These are phyloP conservation scores for Falco novaeseelandiae DNA, from an alignment of 2,797 vertebrate species.

Conservation along the genomic window DNA sequence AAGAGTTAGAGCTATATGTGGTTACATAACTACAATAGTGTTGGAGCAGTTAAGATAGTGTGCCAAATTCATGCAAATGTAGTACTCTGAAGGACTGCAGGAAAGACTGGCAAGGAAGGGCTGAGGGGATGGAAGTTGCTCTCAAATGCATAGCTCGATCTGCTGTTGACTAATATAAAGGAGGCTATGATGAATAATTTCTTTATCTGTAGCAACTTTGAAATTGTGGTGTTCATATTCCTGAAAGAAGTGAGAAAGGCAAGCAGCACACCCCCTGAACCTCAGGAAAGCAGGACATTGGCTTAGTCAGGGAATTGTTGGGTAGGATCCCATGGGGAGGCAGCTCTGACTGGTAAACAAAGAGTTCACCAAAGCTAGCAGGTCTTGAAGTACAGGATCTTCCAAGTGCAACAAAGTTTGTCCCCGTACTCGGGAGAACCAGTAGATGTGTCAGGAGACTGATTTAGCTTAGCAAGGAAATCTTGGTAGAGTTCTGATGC, in stretches of 20 bases:
- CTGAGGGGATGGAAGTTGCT: not conserved
- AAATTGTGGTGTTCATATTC: not conserved
- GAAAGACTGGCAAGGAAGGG: not conserved
- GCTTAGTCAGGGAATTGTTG: not conserved
- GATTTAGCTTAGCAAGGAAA: not conserved
- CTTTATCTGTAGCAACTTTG: not conserved
- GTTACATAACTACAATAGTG: not conserved
- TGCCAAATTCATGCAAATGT: not conserved
- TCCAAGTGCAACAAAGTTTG: not conserved
- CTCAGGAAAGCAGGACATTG: not conserved
- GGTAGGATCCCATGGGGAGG: not conserved
- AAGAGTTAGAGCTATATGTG: not conserved
- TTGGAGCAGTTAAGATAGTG: not conserved
- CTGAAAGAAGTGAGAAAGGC: not conserved
- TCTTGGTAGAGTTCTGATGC: not conserved
- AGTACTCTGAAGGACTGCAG: not conserved
- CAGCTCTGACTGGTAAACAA: not conserved
- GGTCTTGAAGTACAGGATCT: not conserved
- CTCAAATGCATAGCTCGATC: not conserved
- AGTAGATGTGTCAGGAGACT: not conserved
- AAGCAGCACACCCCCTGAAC: not conserved
- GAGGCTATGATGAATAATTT: not conserved
- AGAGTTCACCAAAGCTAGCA: not conserved
- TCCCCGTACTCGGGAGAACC: not conserved
- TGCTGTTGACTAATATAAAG: not conserved